Conservation (phyloP, 2,888 invertebrate genomes). For the Pasiphila rectangulata region DNA sequence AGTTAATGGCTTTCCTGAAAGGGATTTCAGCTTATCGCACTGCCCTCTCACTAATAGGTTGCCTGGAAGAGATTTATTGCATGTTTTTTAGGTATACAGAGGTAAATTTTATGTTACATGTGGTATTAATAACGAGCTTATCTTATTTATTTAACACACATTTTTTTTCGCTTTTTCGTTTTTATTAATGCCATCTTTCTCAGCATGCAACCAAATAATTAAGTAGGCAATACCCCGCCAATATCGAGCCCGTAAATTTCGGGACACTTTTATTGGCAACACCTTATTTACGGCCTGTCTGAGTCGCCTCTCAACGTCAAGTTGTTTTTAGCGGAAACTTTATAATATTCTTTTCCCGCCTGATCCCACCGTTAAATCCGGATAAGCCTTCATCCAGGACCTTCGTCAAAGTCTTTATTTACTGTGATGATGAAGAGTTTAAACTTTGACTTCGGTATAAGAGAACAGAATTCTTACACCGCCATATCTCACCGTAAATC, state of each 20-base stretch:
- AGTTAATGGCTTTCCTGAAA: too few relatives aligned
- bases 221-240: neutral
- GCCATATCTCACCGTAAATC: constrained; percentile 24
- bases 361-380: constrained; percentile 26
- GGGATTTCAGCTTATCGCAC: too few relatives aligned
- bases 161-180: too few relatives aligned
- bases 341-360: constrained; percentile 22
- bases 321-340: constrained; percentile 11
- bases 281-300: constrained; percentile 14
- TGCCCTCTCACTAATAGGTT: too few relatives aligned
- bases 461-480: constrained; percentile 19
- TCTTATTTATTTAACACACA: too few relatives aligned
- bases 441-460: neutral
- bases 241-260: constrained; percentile 2
- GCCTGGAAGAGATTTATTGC: too few relatives aligned
- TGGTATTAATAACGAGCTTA: too few relatives aligned
- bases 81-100: too few relatives aligned
- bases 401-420: constrained; percentile 15
- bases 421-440: constrained; percentile 3
- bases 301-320: constrained; percentile 8
- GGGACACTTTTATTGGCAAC: neutral
- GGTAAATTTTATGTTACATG: too few relatives aligned
- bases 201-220: too few relatives aligned
- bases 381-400: constrained; percentile 9
- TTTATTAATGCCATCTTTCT: too few relatives aligned